Percentiles rank a stretch among this genome's conserved stretches.
Evolutionary conservation across 2,113 vertebrate genomes (phyloP).

Genomic region (Hemicordylus capensis): DNA sequence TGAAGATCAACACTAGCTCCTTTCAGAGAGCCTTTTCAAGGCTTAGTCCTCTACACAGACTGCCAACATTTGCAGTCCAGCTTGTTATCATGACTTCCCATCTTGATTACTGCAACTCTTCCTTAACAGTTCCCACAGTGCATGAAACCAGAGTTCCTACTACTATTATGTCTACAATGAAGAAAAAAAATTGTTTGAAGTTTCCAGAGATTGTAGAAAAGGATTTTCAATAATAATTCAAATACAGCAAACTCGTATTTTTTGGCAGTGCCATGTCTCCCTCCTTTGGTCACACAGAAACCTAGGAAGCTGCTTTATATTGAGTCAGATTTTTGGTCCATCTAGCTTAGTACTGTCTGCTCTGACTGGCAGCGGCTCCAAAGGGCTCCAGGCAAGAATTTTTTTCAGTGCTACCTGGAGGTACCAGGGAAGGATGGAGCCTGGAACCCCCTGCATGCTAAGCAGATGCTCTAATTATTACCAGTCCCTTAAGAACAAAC

Average conservation of each 20-base stretch:
- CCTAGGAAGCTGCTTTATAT: too few species aligned
- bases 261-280: too few species aligned
- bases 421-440: too few species aligned
- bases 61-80: neutral
- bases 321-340: too few species aligned
- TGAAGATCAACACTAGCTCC: neutral
- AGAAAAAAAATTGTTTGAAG: neutral
- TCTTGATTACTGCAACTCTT: slow-evolving; percentile 42
- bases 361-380: too few species aligned
- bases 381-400: too few species aligned
- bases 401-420: too few species aligned
- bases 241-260: slow-evolving; percentile 23
- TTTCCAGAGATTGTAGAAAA: neutral
- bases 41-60: slow-evolving; percentile 7
- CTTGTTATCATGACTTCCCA: slow-evolving; percentile 37
- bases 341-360: too few species aligned
- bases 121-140: slow-evolving; percentile 56
- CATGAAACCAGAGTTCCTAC: slow-evolving; percentile 62
- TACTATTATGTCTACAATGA: slow-evolving; percentile 32
- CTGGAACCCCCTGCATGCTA: too few species aligned
- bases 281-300: too few species aligned
- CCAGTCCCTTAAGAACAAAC: neutral
- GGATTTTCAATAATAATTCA: slow-evolving; percentile 65
- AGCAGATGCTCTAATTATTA: too few species aligned
- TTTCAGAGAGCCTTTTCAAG: neutral